Base-by-base conservation (phyloP, 2,888 invertebrate species). In the Allophyes oxyacanthae region DNA sequence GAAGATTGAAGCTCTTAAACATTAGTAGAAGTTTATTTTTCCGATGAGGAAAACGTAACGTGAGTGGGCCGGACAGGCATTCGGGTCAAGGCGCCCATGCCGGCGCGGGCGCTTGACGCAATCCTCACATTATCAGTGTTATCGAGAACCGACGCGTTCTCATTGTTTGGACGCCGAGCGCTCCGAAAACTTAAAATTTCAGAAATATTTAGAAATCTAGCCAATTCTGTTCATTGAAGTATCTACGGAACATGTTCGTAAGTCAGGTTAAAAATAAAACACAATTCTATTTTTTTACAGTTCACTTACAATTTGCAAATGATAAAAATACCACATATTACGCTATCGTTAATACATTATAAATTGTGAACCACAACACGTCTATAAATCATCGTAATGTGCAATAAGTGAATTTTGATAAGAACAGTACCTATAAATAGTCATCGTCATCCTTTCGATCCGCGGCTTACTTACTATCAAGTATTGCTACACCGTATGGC, bases 81-180 rank as follows among this genome's bases (percentile, higher is more conserved):
- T 82, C 86, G 79, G 92, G 91, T 91, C 92, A 91, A 91, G 92
- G 92, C 86, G 81, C 68, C 46, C 65, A 54, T 41, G 48, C 59
- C 65, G 71, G 53, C 68, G 72, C 78, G 4, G 25, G 25, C 25
- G 20, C 69, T 74, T 88, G 88, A 90, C 89, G 89, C 91, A 90
- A 91, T 79, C 82, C 72, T 77, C 73, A 54, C 80, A 76, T 77
- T 79, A 77, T 71, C 73, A 63, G 64, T 45, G 64, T 64, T 78
- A 75, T 76, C 77, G 73, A 43, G 61, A 53, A 55, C 43, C 34
- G 59, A 57, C 68, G 50, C 43, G 46, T 36, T 46, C 57, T 42
- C 58, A 59, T 59, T 69, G 66, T 69, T 41, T 38, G 28, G 38
- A 57, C 55, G 46, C 58, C 20, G 46, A 20, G 28, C 51, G 20